A percentile compares a stretch with the other conserved stretches of the same genome.
These are phyloP conservation scores for Rhabdomys dilectus DNA, from an alignment of 2,113 vertebrate species.

Conservation along the genomic window DNA sequence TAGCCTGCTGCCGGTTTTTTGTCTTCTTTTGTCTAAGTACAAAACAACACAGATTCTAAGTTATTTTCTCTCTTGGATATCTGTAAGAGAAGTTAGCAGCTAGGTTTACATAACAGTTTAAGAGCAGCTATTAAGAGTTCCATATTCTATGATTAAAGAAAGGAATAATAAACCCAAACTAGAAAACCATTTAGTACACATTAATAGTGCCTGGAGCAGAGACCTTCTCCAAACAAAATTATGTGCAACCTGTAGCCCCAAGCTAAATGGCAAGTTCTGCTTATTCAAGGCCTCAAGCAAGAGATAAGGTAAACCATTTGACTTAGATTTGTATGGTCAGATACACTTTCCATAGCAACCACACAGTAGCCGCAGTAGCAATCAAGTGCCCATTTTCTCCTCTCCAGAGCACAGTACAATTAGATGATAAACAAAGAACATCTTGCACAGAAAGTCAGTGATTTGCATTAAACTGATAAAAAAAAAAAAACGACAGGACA, in stretches of 20 bases:
- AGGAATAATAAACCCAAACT: slow-evolving; percentile 58
- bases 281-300: slow-evolving; percentile 48
- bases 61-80: slow-evolving; percentile 57
- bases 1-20: slow-evolving; percentile 38
- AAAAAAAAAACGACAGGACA: slow-evolving; percentile 27
- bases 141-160: slow-evolving; percentile 49
- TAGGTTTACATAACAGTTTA: slow-evolving; percentile 57
- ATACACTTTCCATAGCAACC: slow-evolving; percentile 63
- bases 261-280: slow-evolving; percentile 7
- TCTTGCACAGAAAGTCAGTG: slow-evolving; percentile 64
- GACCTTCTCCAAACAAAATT: slow-evolving; percentile 51
- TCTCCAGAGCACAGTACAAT: slow-evolving; percentile 61
- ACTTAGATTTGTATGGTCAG: slow-evolving; percentile 58
- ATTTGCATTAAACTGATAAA: slow-evolving; percentile 73
- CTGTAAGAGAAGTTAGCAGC: slow-evolving; percentile 39
- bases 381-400: slow-evolving; percentile 62
- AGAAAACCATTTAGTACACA: slow-evolving; percentile 56
- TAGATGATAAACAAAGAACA: slow-evolving; percentile 73
- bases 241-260: slow-evolving; percentile 41
- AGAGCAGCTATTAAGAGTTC: slow-evolving; percentile 38
- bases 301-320: slow-evolving; percentile 60
- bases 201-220: neutral
- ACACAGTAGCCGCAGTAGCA: slow-evolving; percentile 37
- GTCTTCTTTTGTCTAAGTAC: slow-evolving; percentile 41
- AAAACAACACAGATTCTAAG: slow-evolving; percentile 35